Percentiles rank a stretch among this genome's conserved stretches.
Conservation (phyloP, 2,797 vertebrate species). For the Alfaro cultratus region DNA sequence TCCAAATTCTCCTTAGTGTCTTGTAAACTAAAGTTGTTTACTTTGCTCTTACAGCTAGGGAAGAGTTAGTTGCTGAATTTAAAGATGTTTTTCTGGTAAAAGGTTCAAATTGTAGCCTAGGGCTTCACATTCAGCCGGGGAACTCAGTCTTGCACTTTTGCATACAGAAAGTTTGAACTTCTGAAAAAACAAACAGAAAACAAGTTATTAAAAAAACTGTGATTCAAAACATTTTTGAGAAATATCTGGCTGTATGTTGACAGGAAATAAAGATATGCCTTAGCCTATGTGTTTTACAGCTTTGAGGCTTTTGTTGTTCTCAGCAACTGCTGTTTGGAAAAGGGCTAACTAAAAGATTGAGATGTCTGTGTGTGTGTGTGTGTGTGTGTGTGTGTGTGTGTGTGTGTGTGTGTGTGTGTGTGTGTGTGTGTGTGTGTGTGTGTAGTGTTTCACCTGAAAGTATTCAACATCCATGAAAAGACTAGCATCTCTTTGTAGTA, state of each 20-base stretch:
- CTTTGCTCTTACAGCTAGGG: neutral
- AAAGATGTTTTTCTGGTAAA: neutral
- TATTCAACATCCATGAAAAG: neutral
- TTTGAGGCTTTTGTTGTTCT: neutral
- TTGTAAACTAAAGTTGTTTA: slow-evolving; percentile 3
- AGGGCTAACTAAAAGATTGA: neutral
- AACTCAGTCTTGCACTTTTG: neutral
- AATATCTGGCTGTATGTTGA: neutral
- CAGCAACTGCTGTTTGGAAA: neutral
- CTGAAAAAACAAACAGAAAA: neutral
- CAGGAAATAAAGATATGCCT: neutral
- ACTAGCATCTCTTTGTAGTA: neutral
- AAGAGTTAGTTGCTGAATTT: neutral
- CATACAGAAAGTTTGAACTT: slow-evolving; percentile 1
- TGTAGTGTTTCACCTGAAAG: neutral
- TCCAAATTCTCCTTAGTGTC: neutral
- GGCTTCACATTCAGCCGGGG: neutral
- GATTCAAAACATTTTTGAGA: neutral
- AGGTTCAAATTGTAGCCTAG: neutral
- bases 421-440: neutral
- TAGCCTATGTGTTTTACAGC: neutral
- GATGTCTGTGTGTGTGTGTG: too few species aligned
- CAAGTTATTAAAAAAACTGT: neutral
- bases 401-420: too few species aligned
- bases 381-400: too few species aligned